Percentiles rank a stretch among this genome's conserved stretches.
phyloP scores from a whole-genome alignment of 2,113 vertebrate genomes.

The Scomber colias region DNA sequence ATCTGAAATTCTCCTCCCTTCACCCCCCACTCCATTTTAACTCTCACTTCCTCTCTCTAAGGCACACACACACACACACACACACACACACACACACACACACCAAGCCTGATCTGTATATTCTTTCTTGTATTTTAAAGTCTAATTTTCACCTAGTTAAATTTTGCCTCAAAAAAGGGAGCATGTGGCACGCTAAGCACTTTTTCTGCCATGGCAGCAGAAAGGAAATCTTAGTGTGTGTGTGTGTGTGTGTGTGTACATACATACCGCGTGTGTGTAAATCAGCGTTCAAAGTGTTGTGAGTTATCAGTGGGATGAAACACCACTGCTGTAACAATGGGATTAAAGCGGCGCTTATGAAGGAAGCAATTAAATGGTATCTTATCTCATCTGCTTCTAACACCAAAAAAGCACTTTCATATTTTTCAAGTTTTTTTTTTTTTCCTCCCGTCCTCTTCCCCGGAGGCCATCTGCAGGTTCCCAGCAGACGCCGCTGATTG shows the following conservation, averaged over 20 bases:
- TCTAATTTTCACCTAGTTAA: constrained; percentile 74
- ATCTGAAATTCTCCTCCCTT: constrained; percentile 1
- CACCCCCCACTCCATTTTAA: background rate
- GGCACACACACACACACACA: background rate
- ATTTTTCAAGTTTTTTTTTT: constrained; percentile 52
- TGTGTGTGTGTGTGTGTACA: constrained; percentile 34
- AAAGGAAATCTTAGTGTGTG: constrained; percentile 52
- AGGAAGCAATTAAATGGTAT: constrained; percentile 80
- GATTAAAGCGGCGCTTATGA: constrained; percentile 76
- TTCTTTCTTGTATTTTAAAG: constrained; percentile 72
- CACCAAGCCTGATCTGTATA: constrained; percentile 9
- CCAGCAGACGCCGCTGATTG: constrained; percentile 17
- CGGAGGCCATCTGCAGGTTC: constrained; percentile 27
- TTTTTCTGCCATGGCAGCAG: constrained; percentile 82
- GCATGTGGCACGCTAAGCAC: constrained; percentile 71
- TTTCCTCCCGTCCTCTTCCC: constrained; percentile 15
- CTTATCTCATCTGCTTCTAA: constrained; percentile 79
- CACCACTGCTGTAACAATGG: constrained; percentile 71
- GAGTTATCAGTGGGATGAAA: constrained; percentile 80
- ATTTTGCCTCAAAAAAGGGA: constrained; percentile 67
- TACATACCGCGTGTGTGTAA: constrained; percentile 61
- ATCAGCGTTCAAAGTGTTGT: constrained; percentile 75
- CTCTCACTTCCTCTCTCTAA: background rate
- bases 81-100: constrained; percentile 21
- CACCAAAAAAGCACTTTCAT: constrained; percentile 67